phyloP scores from a whole-genome alignment of 2,888 invertebrate species.

The Nemurella pictetii region DNA sequence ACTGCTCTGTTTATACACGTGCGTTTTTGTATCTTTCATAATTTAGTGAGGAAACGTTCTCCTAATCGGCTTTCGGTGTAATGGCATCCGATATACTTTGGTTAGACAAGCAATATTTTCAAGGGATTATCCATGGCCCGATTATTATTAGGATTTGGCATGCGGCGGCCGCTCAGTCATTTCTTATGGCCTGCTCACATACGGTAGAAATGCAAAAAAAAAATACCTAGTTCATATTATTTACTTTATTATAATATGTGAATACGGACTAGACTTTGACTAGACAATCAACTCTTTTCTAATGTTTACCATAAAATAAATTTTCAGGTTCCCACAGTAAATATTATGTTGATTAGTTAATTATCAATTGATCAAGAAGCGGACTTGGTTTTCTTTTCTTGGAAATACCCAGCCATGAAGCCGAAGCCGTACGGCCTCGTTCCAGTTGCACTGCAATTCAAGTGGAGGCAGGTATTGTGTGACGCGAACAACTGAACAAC shows the following conservation, averaged over 20 bases:
- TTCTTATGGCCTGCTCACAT: neutral
- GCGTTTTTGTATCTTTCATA: neutral
- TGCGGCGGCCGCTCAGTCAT: neutral
- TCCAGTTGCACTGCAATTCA: neutral
- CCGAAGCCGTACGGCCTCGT: neutral
- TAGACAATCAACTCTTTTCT: neutral
- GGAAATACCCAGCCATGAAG: neutral
- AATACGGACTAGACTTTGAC: neutral
- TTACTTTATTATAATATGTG: neutral
- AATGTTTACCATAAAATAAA: neutral
- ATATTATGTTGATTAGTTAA: neutral
- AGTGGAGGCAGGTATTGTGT: too few species aligned
- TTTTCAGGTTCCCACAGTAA: neutral
- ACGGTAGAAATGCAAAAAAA: neutral
- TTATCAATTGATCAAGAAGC: slow-evolving; percentile 20
- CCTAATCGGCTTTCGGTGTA: neutral
- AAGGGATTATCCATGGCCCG: neutral
- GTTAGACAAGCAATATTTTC: too few species aligned
- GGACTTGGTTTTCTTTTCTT: slow-evolving; percentile 6
- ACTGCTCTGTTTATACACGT: neutral
- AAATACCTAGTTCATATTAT: neutral
- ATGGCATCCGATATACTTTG: too few species aligned
- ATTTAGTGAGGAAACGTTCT: neutral
- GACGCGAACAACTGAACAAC: too few species aligned
- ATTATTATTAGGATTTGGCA: neutral